A percentile compares a stretch with the other conserved stretches of the same genome.
phyloP scores from a whole-genome alignment of 2,797 vertebrate genomes.

The Menidia menidia region DNA sequence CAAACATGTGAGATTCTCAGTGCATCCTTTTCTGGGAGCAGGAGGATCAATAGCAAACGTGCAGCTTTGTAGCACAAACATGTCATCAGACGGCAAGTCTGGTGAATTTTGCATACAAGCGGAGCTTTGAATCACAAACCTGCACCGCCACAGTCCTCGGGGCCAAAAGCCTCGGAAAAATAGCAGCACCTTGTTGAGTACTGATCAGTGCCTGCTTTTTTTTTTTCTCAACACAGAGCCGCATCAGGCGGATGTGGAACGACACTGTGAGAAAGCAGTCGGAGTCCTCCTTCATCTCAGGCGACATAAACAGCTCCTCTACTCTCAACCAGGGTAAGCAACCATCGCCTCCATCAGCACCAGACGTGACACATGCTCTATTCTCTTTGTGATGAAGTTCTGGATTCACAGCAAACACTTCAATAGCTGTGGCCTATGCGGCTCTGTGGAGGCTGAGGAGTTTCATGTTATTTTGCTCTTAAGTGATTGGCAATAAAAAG shows the following conservation, averaged over 20 bases:
- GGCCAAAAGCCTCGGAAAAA: conserved; percentile 40
- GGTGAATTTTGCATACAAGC: conserved; percentile 21
- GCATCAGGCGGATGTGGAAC: conserved; percentile 99
- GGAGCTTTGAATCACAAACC: conserved; percentile 38
- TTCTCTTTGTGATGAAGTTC: conserved; percentile 63
- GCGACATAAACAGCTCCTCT: conserved; percentile 99
- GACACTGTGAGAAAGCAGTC: conserved; percentile 99
- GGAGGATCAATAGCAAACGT: conserved; percentile 38
- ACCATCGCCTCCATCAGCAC: conserved; percentile 32
- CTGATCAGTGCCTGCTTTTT: conserved; percentile 68
- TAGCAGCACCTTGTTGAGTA: conserved; percentile 39
- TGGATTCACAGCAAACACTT: conserved; percentile 64
- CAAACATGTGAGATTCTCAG: conserved; percentile 29
- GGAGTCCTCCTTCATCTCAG: conserved; percentile 99
- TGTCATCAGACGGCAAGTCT: conserved; percentile 37
- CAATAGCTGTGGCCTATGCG: conserved; percentile 40
- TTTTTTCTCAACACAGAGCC: conserved; percentile 85
- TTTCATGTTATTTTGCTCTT: conserved; percentile 49
- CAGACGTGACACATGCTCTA: conserved; percentile 41
- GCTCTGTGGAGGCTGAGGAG: conserved; percentile 39
- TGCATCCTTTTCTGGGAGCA: conserved; percentile 30
- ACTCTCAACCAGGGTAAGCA: conserved; percentile 99
- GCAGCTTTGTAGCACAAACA: conserved; percentile 30
- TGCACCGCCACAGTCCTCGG: conserved; percentile 38
- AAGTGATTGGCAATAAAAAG: conserved; percentile 35